Evolutionary conservation across 2,113 vertebrate species (phyloP).

Genomic region (Tragulus kanchil): DNA sequence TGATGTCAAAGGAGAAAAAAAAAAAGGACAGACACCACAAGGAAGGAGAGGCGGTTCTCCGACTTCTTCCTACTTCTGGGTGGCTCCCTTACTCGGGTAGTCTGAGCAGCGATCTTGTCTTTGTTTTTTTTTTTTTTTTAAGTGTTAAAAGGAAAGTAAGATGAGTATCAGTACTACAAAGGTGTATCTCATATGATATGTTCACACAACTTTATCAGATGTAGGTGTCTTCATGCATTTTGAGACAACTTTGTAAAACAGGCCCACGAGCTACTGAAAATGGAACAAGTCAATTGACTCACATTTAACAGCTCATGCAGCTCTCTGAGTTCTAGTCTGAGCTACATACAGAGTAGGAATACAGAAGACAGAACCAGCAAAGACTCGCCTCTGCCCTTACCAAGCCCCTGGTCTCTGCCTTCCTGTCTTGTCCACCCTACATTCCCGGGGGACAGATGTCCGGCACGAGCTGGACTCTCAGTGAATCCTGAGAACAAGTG

Average conservation of each 20-base stretch:
- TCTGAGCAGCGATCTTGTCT: neutral
- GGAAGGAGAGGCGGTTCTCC: rapidly evolving
- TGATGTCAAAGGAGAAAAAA: neutral
- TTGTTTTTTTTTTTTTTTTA: neutral
- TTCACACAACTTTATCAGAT: neutral
- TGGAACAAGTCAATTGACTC: rapidly evolving
- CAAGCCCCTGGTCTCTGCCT: rapidly evolving
- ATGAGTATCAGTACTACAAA: neutral
- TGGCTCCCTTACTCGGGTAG: too few relatives aligned
- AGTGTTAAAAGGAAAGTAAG: neutral
- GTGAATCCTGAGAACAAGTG: rapidly evolving
- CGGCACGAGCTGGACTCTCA: neutral
- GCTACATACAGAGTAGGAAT: neutral
- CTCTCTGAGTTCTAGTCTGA: rapidly evolving
- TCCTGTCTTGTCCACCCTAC: rapidly evolving
- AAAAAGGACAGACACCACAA: rapidly evolving
- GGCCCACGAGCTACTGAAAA: neutral
- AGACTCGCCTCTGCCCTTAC: rapidly evolving
- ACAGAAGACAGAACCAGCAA: rapidly evolving
- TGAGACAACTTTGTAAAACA: neutral
- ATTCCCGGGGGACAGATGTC: rapidly evolving
- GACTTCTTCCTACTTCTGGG: rapidly evolving
- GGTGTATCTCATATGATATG: too few relatives aligned
- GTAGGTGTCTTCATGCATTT: neutral
- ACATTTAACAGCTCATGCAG: rapidly evolving